Percentiles rank a stretch among this genome's conserved stretches.
These are phyloP conservation scores for Mionectes macconnelli DNA, from an alignment of 2,113 vertebrate species.

Conservation along the genomic window DNA sequence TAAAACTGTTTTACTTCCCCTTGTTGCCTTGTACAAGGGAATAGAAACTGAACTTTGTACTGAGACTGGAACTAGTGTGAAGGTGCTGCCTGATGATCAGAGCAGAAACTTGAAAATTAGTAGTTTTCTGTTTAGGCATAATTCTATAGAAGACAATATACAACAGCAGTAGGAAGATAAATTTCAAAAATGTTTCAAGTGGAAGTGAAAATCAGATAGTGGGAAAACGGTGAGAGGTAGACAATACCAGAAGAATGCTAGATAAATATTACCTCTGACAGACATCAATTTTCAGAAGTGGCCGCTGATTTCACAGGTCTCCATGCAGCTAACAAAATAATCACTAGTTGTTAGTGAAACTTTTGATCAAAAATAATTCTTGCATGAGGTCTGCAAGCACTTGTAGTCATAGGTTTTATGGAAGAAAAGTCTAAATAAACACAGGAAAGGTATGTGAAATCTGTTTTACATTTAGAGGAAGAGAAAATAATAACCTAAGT, in stretches of 20 bases:
- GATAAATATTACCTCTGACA: not conserved
- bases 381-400: not conserved
- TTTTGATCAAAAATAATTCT: not conserved
- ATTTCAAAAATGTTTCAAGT: not conserved
- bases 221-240: not conserved
- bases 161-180: not conserved
- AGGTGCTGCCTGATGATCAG: not conserved
- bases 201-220: not conserved
- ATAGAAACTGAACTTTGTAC: not conserved
- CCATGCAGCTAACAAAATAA: not conserved
- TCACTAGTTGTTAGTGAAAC: not conserved
- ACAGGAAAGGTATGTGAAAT: not conserved
- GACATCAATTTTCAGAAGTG: not conserved
- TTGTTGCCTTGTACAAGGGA: not conserved
- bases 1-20: not conserved
- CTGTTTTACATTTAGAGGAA: not conserved
- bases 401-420: not conserved
- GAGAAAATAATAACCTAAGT: not conserved
- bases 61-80: not conserved
- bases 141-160: not conserved
- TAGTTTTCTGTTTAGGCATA: not conserved
- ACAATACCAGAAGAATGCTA: not conserved
- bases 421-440: not conserved
- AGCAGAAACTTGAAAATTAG: not conserved
- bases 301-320: not conserved